Conservation (phyloP, 2,888 invertebrate genomes). For the Morpho deidamia region DNA sequence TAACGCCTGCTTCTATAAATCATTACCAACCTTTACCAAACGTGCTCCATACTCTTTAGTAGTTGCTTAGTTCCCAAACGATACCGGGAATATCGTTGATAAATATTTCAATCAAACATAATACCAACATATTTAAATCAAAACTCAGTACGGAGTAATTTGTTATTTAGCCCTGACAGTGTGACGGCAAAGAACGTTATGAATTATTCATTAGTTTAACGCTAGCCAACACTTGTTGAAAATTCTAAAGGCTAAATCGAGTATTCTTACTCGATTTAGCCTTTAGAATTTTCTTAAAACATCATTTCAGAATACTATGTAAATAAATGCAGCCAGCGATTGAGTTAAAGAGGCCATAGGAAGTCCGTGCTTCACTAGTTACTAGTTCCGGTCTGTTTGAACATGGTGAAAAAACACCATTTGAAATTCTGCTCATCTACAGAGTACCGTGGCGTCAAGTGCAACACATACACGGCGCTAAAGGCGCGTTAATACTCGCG, state of each 20-base stretch:
- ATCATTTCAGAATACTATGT: not conserved
- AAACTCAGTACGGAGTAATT: not conserved
- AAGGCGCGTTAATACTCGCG: too few relatives aligned
- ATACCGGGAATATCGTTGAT: too few relatives aligned
- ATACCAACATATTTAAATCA: too few relatives aligned
- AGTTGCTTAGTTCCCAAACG: too few relatives aligned
- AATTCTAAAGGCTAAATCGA: too few relatives aligned
- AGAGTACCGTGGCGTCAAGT: constrained; percentile 15
- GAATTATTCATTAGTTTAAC: not conserved
- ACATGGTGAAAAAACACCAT: constrained; percentile 26
- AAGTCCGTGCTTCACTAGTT: constrained; percentile 28
- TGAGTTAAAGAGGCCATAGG: constrained; percentile 22
- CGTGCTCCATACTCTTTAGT: too few relatives aligned
- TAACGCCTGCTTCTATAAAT: too few relatives aligned
- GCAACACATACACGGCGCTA: not conserved
- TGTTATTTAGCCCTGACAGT: not conserved
- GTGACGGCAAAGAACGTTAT: not conserved
- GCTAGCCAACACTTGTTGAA: constrained; percentile 4
- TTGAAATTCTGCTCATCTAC: constrained; percentile 30
- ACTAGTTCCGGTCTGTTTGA: constrained; percentile 38
- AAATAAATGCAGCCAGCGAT: constrained; percentile 3
- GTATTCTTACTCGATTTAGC: constrained; percentile 3
- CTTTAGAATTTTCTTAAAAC: not conserved
- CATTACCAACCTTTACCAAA: too few relatives aligned
- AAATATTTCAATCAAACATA: too few relatives aligned